These are phyloP conservation scores for Rugalucina vietnamica DNA, from an alignment of 2,888 invertebrate genomes.

Conservation along the genomic window DNA sequence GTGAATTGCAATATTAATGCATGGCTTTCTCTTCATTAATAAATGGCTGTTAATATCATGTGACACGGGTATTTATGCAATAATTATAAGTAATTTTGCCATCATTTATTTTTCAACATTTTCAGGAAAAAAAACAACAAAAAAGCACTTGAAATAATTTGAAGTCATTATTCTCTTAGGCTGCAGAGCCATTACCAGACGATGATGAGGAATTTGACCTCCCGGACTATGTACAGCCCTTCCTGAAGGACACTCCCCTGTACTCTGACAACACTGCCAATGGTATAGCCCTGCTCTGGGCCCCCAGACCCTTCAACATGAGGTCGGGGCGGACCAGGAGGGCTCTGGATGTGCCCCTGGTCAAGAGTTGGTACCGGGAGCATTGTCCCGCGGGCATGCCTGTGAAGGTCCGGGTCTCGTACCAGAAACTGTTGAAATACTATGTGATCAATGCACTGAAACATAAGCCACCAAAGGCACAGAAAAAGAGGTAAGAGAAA, in stretches of 20 bases:
- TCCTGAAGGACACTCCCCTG: conserved; percentile 96
- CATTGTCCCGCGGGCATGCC: conserved; percentile 88
- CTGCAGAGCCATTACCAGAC: conserved; percentile 93
- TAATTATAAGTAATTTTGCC: too few relatives aligned
- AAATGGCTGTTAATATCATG: too few relatives aligned
- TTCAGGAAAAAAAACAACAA: too few relatives aligned
- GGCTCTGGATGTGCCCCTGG: conserved; percentile 98
- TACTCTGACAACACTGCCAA: conserved; percentile 99
- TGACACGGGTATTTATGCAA: too few relatives aligned
- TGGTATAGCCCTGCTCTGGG: conserved; percentile 98
- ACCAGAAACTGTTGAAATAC: conserved; percentile 99
- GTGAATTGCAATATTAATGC: too few relatives aligned
- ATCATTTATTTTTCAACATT: too few relatives aligned
- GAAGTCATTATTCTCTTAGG: conserved; percentile 84
- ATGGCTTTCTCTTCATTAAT: too few relatives aligned
- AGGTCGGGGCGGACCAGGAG: conserved; percentile 96
- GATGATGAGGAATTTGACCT: conserved; percentile 93
- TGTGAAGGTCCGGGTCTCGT: conserved; percentile 99
- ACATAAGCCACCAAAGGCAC: conserved; percentile 98
- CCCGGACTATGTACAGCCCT: conserved; percentile 95
- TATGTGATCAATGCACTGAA: conserved; percentile 99
- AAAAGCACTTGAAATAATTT: too few relatives aligned
- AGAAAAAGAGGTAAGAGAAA: conserved; percentile 96
- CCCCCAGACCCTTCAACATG: conserved; percentile 98
- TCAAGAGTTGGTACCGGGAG: conserved; percentile 93